These are phyloP conservation scores for Whitmania pigra DNA, from an alignment of 1,140 invertebrate genomes.

Conservation along the genomic window DNA sequence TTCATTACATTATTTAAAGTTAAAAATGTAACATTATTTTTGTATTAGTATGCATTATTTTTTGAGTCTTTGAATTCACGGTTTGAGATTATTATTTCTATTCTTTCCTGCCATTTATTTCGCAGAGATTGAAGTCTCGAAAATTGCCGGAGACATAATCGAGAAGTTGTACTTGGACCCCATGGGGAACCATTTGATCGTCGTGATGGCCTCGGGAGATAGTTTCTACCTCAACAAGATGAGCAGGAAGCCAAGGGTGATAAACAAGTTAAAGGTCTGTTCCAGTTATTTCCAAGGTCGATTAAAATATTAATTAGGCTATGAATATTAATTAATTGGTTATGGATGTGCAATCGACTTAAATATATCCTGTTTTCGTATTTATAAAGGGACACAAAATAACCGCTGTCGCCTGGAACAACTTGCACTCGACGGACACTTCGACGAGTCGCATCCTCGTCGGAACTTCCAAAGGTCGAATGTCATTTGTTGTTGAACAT, in stretches of 20 bases:
- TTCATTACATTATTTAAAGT: too few relatives aligned
- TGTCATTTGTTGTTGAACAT: too few relatives aligned
- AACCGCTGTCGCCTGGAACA: slow-evolving; percentile 80
- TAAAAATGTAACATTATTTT: too few relatives aligned
- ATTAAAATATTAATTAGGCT: not conserved
- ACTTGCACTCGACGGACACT: slow-evolving; percentile 50
- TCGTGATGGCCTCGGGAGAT: slow-evolving; percentile 60
- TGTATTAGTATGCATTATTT: too few relatives aligned
- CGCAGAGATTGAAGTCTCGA: slow-evolving; percentile 37
- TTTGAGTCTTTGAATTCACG: not conserved
- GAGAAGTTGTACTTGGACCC: slow-evolving; percentile 73
- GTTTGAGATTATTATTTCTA: too few relatives aligned
- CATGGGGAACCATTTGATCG: slow-evolving; percentile 66
- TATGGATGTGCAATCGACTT: not conserved
- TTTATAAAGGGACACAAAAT: slow-evolving; percentile 60
- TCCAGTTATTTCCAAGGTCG: not conserved
- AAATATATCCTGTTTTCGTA: not conserved
- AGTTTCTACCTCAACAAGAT: slow-evolving; percentile 62
- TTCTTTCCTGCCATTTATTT: slow-evolving; percentile 6
- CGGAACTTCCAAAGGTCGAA: slow-evolving; percentile 66
- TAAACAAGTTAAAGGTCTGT: slow-evolving; percentile 40
- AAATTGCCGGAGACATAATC: slow-evolving; percentile 41
- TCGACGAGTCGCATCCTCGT: slow-evolving; percentile 65
- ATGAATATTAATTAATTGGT: not conserved
- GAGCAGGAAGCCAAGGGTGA: slow-evolving; percentile 53